phyloP scores from a whole-genome alignment of 1,140 invertebrate genomes.

The Drosophila kohkoa region DNA sequence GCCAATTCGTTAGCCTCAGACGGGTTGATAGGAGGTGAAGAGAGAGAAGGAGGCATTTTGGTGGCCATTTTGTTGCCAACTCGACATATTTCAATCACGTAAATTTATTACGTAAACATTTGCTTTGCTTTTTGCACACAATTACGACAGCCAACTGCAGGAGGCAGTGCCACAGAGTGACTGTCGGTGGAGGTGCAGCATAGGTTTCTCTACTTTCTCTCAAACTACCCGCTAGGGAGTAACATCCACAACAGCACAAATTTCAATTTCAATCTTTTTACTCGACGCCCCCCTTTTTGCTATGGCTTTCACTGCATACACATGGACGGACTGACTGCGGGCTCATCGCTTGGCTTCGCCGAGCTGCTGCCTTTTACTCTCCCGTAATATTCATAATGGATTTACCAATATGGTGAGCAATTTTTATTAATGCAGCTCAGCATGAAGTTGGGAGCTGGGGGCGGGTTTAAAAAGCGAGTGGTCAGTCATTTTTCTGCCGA shows the following conservation, averaged over 20 bases:
- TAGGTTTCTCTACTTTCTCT: not conserved
- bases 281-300: not conserved
- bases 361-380: conserved; percentile 63
- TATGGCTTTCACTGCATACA: conserved; percentile 18
- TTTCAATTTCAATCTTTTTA: conserved; percentile 81
- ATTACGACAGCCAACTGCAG: conserved; percentile 60
- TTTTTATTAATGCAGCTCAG: conserved; percentile 79
- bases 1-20: conserved; percentile 71
- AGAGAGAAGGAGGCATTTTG: conserved; percentile 19
- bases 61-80: conserved; percentile 80
- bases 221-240: not conserved
- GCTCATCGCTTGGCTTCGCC: conserved; percentile 22
- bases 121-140: conserved; percentile 83
- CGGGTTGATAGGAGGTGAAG: conserved; percentile 6
- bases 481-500: conserved; percentile 44
- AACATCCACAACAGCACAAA: conserved; percentile 52
- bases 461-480: conserved; percentile 35
- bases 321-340: not conserved
- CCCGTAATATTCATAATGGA: conserved; percentile 84
- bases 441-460: conserved; percentile 9
- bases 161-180: conserved; percentile 13
- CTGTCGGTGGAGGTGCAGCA: conserved; percentile 5
- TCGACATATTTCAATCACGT: conserved; percentile 85
- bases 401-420: conserved; percentile 84
- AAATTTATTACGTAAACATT: conserved; percentile 85